These are phyloP conservation scores for Passer domesticus DNA, from an alignment of 2,113 vertebrate genomes.

Conservation along the genomic window DNA sequence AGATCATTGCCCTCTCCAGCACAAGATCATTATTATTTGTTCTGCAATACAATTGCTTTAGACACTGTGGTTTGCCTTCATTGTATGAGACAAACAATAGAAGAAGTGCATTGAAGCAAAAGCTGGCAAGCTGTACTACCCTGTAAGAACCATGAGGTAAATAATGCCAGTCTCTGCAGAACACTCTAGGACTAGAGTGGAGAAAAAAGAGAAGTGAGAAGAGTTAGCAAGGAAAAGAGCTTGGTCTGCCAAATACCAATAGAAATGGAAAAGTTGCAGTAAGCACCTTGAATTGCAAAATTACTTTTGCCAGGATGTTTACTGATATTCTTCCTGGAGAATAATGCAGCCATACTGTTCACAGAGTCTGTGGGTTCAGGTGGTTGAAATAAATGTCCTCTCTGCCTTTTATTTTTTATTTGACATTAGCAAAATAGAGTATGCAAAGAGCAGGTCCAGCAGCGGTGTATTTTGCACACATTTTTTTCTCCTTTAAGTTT, in stretches of 20 bases:
- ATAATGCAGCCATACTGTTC: neutral
- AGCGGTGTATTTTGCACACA: neutral
- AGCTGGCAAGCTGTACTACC: neutral
- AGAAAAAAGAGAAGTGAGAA: neutral
- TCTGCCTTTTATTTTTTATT: neutral
- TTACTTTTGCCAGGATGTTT: neutral
- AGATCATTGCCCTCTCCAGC: neutral
- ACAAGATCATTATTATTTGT: conserved; percentile 5
- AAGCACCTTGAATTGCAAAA: neutral
- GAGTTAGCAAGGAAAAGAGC: neutral
- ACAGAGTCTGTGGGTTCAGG: neutral
- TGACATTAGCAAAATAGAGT: neutral
- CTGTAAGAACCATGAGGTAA: neutral
- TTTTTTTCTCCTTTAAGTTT: neutral
- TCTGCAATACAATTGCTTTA: neutral
- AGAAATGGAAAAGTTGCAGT: neutral
- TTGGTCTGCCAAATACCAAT: neutral
- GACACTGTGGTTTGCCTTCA: neutral
- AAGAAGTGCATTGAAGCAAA: neutral
- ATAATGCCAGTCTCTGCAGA: neutral
- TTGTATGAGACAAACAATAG: neutral
- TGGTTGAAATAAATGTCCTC: neutral
- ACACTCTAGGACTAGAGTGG: neutral
- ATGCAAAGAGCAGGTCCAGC: neutral
- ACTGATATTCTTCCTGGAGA: neutral